A percentile compares a stretch with the other conserved stretches of the same genome.
phyloP scores from a whole-genome alignment of 1,140 invertebrate species.

The Dendrolimus kikuchii region DNA sequence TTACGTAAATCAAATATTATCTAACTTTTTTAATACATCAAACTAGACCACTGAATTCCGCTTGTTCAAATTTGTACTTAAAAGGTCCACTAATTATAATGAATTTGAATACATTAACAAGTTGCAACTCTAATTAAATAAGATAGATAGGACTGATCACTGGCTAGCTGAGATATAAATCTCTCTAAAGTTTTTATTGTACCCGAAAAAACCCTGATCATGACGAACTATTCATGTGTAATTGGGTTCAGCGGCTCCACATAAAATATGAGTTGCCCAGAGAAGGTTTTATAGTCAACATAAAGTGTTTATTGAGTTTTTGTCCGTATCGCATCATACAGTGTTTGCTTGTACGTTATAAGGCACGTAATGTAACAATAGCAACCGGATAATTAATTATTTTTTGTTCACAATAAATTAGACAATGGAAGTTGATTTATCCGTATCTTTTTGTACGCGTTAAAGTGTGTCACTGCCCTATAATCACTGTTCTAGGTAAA shows the following conservation, averaged over 20 bases:
- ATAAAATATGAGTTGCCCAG: slow-evolving; percentile 63
- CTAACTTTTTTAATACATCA: too few species aligned
- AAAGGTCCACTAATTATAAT: not conserved
- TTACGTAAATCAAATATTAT: too few species aligned
- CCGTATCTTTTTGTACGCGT: too few species aligned
- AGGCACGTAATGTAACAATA: slow-evolving; percentile 2
- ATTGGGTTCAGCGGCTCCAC: slow-evolving; percentile 63
- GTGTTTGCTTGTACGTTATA: slow-evolving; percentile 18
- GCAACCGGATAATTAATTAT: not conserved
- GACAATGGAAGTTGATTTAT: too few species aligned
- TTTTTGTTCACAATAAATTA: not conserved
- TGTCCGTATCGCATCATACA: slow-evolving; percentile 41
- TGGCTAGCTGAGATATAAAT: slow-evolving; percentile 55
- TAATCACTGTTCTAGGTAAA: too few species aligned
- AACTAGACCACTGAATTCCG: too few species aligned
- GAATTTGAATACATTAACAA: slow-evolving; percentile 23
- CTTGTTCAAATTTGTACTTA: too few species aligned
- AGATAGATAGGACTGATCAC: slow-evolving; percentile 42
- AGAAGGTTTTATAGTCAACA: slow-evolving; percentile 64
- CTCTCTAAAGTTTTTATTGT: slow-evolving; percentile 57
- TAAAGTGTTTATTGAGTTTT: slow-evolving; percentile 69
- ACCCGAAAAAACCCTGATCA: slow-evolving; percentile 64
- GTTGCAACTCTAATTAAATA: slow-evolving; percentile 49
- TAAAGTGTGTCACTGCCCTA: too few species aligned
- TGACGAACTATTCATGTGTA: slow-evolving; percentile 67